phyloP scores from a whole-genome alignment of 2,113 vertebrate species.

The Pseudorasbora parva region DNA sequence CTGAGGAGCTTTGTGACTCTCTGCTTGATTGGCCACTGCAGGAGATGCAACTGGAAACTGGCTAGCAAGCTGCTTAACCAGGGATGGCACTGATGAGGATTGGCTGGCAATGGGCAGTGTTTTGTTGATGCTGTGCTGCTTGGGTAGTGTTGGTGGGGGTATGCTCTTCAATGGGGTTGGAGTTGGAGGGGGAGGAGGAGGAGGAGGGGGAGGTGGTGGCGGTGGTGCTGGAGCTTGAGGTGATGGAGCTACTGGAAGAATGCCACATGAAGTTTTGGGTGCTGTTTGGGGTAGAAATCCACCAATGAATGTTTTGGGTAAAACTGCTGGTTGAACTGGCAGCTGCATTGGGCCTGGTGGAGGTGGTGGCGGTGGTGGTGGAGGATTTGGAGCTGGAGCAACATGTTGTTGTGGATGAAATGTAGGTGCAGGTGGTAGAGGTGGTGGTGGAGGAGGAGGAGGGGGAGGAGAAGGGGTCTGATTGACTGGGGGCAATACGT shows the following conservation, averaged over 20 bases:
- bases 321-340: conserved; percentile 71
- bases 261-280: conserved; percentile 69
- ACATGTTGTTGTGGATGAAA: conserved; percentile 63
- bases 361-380: conserved; percentile 60
- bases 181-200: conserved; percentile 72
- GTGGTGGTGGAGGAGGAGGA: conserved; percentile 66
- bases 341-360: conserved; percentile 62
- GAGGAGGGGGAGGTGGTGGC: conserved; percentile 62
- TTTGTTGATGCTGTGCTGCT: conserved; percentile 86
- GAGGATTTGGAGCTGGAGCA: conserved; percentile 56
- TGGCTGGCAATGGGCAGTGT: conserved; percentile 59
- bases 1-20: conserved; percentile 75
- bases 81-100: conserved; percentile 71
- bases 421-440: conserved; percentile 60
- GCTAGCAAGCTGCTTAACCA: conserved; percentile 88
- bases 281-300: conserved; percentile 72
- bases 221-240: conserved; percentile 58
- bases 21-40: conserved; percentile 65
- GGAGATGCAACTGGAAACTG: conserved; percentile 84
- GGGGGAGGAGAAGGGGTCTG: conserved; percentile 65
- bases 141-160: conserved; percentile 86
- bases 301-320: conserved; percentile 78
- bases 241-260: conserved; percentile 65
- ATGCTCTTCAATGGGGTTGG: conserved; percentile 77
- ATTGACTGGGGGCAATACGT: conserved; percentile 52